Evolutionary conservation across 1,140 invertebrate genomes (phyloP), one percentile per base, ranked within the genome.

Genomic region (Drosophila triauraria): DNA sequence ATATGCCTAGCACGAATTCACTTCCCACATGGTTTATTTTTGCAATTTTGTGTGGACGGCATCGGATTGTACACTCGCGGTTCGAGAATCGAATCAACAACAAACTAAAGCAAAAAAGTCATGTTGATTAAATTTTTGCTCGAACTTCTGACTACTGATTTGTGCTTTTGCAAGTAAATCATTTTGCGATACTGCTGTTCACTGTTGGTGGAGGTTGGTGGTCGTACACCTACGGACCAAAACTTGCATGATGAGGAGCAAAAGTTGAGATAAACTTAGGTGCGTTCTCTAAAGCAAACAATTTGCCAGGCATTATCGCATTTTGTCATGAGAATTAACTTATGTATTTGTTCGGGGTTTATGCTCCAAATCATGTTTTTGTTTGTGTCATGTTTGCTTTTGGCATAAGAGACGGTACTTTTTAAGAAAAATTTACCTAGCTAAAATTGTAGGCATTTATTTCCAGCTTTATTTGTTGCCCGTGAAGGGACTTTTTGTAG

Each of bases 81-180:
- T 40, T 30, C 13, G 23, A 35, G 30, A 20, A 38, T 30, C 25
- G 20, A 30, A 50, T 32, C 23, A 23, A 23, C 32, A 12, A 9
- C 42, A 40, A n/a, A 50, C 43, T 23, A 35, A 53, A 57, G 43
- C 46, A 48, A 75, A 44, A 74, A 82, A 80, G 68, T 79, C 77
- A 70, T 56, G 71, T 84, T 80, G 77, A 80, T 84, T 80, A 71
- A 62, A 84, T 63, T 71, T 65, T 60, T 75, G 27, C 35, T 23
- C 23, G 32, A n/a, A 35, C 56, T 42, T 30, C 43, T 59, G n/a
- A n/a, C 47, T 42, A n/a, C 35, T 23, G n/a, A 32, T 27, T 65
- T 79, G 50, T 23, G 51, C 54, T 25, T 51, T 57, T 50, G 50
- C 61, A 60, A 69, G 48, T 71, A 60, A 75, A 47, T 60, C 57